Percentiles rank a stretch among this genome's conserved stretches.
Evolutionary conservation across 2,113 vertebrate species (phyloP).

Genomic region (Heloderma charlesbogerti): DNA sequence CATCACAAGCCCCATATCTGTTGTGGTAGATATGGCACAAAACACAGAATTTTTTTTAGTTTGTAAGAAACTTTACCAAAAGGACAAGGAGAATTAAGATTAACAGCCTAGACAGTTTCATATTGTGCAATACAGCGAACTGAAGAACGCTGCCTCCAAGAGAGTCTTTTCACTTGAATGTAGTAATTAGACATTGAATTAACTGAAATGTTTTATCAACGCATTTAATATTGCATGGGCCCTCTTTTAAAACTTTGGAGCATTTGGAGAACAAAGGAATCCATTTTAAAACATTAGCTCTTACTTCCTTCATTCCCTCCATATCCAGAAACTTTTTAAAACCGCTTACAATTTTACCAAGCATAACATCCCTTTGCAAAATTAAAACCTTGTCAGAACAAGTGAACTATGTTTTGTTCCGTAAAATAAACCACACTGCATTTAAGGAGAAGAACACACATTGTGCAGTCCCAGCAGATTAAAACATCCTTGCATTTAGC

Average conservation of each 20-base stretch:
- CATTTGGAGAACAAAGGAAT: slow-evolving; percentile 3
- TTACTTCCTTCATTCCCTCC: background rate
- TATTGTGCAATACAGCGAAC: background rate
- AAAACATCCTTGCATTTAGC: background rate
- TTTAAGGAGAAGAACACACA: background rate
- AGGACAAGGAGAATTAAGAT: slow-evolving; percentile 7
- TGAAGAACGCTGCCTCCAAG: slow-evolving; percentile 23
- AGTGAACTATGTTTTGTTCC: background rate
- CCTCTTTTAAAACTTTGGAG: slow-evolving; percentile 5
- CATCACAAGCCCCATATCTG: background rate
- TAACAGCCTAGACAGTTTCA: slow-evolving; percentile 10
- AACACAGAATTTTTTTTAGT: background rate
- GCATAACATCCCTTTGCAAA: background rate
- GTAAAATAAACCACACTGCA: background rate
- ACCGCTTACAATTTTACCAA: slow-evolving; percentile 8
- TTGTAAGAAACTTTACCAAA: background rate
- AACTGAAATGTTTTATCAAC: slow-evolving; percentile 41
- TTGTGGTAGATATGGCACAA: background rate
- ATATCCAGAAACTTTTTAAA: slow-evolving; percentile 5
- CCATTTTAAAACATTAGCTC: background rate
- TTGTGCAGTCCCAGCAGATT: background rate
- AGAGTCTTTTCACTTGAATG: slow-evolving; percentile 24
- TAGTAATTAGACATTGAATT: slow-evolving; percentile 32
- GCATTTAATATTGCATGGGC: slow-evolving; percentile 21
- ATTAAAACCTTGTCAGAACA: background rate